A percentile compares a stretch with the other conserved stretches of the same genome.
These are phyloP conservation scores for Vipera ursinii DNA, from an alignment of 2,797 vertebrate species.

Conservation along the genomic window DNA sequence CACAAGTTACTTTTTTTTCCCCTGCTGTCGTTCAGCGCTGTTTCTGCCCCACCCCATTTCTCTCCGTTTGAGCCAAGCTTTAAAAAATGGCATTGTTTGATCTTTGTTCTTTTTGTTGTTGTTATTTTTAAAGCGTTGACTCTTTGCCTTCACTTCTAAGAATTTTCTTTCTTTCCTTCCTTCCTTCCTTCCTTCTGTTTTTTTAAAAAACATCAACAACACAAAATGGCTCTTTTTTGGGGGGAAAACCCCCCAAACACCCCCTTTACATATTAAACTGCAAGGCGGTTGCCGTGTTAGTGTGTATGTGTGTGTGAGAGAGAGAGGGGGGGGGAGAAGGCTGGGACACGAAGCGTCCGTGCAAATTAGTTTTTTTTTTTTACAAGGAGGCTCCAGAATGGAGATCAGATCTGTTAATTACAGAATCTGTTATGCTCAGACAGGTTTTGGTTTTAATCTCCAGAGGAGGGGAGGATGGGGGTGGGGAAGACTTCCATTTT, in stretches of 20 bases:
- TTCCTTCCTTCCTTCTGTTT: no score
- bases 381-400: neutral
- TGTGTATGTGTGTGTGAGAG: accelerated
- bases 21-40: no score
- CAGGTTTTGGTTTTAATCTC: neutral
- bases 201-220: no score
- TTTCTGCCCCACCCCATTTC: no score
- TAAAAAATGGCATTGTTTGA: neutral
- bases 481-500: neutral
- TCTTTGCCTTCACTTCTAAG: no score
- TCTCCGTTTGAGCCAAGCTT: neutral
- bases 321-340: neutral
- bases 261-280: neutral
- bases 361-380: neutral
- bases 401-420: slow-evolving; percentile 43
- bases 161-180: neutral
- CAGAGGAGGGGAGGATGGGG: neutral
- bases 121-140: neutral
- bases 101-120: neutral
- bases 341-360: neutral
- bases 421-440: slow-evolving; percentile 27
- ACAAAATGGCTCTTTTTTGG: neutral
- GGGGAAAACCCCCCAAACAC: neutral
- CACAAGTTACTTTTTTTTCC: no score
- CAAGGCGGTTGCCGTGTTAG: neutral